phyloP scores from a whole-genome alignment of 1,140 invertebrate species.

The Vollenhovia emeryi region DNA sequence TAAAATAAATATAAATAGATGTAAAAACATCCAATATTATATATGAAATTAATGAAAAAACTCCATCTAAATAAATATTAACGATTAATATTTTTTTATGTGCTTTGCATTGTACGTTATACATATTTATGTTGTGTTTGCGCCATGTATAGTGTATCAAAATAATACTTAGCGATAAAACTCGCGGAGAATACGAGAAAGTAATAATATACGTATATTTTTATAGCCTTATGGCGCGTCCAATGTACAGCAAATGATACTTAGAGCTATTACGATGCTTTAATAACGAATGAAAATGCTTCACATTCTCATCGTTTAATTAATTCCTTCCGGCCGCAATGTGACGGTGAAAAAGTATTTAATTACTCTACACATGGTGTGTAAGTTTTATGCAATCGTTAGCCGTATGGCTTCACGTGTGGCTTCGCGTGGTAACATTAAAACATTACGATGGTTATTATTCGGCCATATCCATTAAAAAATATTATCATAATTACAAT shows the following conservation, averaged over 20 bases:
- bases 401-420: constrained; percentile 46
- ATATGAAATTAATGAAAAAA: background rate
- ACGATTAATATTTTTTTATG: background rate
- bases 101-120: background rate
- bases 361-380: constrained; percentile 39
- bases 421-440: constrained; percentile 46
- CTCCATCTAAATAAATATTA: background rate
- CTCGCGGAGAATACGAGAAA: background rate
- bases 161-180: constrained; percentile 18
- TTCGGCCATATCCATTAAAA: constrained; percentile 51
- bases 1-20: constrained; percentile 3
- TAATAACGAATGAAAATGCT: constrained; percentile 57
- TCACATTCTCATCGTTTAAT: constrained; percentile 54
- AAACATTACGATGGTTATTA: constrained; percentile 56
- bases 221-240: background rate
- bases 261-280: constrained; percentile 39
- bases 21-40: background rate
- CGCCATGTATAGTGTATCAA: background rate
- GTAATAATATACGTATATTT: constrained; percentile 22
- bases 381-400: constrained; percentile 56
- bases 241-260: constrained; percentile 38
- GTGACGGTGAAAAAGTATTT: constrained; percentile 50
- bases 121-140: background rate
- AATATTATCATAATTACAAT: constrained; percentile 59
- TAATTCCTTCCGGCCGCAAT: constrained; percentile 50